phyloP scores from a whole-genome alignment of 2,888 invertebrate species.

The Furcula furcula region DNA sequence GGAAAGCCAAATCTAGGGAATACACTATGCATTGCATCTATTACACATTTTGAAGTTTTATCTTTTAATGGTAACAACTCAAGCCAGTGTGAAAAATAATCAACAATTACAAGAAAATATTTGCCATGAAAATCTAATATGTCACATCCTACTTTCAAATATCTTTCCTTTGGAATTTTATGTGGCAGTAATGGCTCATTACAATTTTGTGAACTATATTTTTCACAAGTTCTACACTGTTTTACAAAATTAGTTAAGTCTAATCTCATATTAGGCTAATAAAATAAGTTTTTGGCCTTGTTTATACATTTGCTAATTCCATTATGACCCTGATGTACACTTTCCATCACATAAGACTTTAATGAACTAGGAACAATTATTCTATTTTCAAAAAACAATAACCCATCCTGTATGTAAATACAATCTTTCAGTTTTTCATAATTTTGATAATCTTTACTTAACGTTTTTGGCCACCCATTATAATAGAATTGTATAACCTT shows the following conservation, averaged over 20 bases:
- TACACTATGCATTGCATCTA: not conserved
- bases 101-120: conserved; percentile 8
- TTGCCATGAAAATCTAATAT: conserved; percentile 11
- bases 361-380: conserved; percentile 8
- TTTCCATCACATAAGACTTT: conserved; percentile 6
- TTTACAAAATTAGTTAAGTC: conserved; percentile 1
- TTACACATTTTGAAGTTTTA: conserved; percentile 4
- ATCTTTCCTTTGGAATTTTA: conserved; percentile 1
- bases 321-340: conserved; percentile 9
- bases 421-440: conserved; percentile 7
- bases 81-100: conserved; percentile 14
- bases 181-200: not conserved
- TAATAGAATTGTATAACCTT: not conserved
- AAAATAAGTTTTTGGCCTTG: conserved; percentile 6
- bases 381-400: conserved; percentile 10
- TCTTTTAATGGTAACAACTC: conserved; percentile 7
- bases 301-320: conserved; percentile 7
- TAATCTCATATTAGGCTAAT: conserved; percentile 1
- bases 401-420: conserved; percentile 10
- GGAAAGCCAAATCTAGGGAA: conserved; percentile 11
- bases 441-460: not conserved
- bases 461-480: not conserved
- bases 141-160: conserved; percentile 10
- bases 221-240: conserved; percentile 3
- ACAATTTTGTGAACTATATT: not conserved